Evolutionary conservation across 1,140 invertebrate species (phyloP).

Genomic region (Parasteatoda tepidariorum): DNA sequence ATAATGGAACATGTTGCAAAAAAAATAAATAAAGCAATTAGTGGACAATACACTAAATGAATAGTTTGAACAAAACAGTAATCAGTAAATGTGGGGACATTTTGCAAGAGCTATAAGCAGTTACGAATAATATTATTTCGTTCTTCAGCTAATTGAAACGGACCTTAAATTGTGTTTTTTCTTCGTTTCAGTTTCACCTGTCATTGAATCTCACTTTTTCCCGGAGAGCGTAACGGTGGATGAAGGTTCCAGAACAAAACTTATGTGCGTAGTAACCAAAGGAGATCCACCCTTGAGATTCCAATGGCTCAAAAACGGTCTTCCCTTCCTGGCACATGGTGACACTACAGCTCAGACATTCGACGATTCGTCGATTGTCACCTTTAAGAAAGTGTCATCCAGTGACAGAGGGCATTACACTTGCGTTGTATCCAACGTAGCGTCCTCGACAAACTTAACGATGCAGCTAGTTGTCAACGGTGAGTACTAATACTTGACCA

Average conservation of each 20-base stretch:
- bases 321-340: slow-evolving; percentile 17
- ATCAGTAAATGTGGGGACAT: no score
- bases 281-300: slow-evolving; percentile 59
- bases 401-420: slow-evolving; percentile 57
- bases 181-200: slow-evolving; percentile 55
- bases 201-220: slow-evolving; percentile 60
- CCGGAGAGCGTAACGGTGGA: slow-evolving; percentile 71
- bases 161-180: neutral
- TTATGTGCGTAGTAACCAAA: slow-evolving; percentile 68
- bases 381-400: slow-evolving; percentile 54
- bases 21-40: no score
- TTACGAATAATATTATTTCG: no score
- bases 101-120: no score
- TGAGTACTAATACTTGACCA: neutral
- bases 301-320: slow-evolving; percentile 55
- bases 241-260: slow-evolving; percentile 75
- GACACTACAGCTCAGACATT: slow-evolving; percentile 55
- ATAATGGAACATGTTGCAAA: no score
- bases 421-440: slow-evolving; percentile 57
- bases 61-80: no score
- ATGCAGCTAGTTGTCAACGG: slow-evolving; percentile 59
- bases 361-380: slow-evolving; percentile 59
- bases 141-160: no score
- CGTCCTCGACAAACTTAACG: slow-evolving; percentile 54
- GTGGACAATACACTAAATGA: no score